Evolutionary conservation across 2,888 invertebrate species (phyloP).

Genomic region (Anagyrus pseudococci): DNA sequence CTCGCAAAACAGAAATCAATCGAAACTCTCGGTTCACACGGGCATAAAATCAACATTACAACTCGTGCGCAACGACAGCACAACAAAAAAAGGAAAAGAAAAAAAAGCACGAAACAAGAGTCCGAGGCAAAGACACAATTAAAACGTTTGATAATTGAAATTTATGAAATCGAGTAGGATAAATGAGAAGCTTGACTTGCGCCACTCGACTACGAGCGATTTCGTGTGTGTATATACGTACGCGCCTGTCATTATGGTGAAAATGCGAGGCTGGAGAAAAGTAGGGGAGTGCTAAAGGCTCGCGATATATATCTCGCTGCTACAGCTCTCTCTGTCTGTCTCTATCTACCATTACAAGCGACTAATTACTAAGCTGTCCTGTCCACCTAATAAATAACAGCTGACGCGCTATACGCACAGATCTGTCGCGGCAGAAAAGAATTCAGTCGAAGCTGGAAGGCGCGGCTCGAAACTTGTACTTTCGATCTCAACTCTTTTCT

Average conservation of each 20-base stretch:
- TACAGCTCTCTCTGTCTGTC: conserved; percentile 8
- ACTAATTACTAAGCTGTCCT: conserved; percentile 50
- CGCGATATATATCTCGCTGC: no score
- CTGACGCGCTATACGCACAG: conserved; percentile 41
- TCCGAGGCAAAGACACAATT: conserved; percentile 13
- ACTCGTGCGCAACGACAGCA: background rate
- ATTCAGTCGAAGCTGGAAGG: no score
- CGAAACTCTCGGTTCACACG: conserved; percentile 10
- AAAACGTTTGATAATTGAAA: conserved; percentile 28
- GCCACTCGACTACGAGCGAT: conserved; percentile 22
- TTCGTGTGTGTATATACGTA: background rate
- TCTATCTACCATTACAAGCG: conserved; percentile 42
- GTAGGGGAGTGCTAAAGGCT: no score
- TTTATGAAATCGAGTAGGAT: conserved; percentile 26
- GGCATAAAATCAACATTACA: background rate
- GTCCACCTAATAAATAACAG: conserved; percentile 47
- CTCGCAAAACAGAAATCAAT: conserved; percentile 13
- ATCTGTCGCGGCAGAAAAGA: conserved; percentile 6
- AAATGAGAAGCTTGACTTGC: conserved; percentile 16
- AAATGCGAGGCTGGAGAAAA: background rate
- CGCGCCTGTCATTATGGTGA: background rate
- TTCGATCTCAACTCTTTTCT: no score
- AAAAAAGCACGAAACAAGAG: conserved; percentile 1
- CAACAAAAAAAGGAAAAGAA: background rate
- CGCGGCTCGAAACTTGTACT: no score